A percentile compares a stretch with the other conserved stretches of the same genome.
These are phyloP conservation scores for Linnaemya vulpina DNA, from an alignment of 2,888 invertebrate genomes.

Conservation along the genomic window DNA sequence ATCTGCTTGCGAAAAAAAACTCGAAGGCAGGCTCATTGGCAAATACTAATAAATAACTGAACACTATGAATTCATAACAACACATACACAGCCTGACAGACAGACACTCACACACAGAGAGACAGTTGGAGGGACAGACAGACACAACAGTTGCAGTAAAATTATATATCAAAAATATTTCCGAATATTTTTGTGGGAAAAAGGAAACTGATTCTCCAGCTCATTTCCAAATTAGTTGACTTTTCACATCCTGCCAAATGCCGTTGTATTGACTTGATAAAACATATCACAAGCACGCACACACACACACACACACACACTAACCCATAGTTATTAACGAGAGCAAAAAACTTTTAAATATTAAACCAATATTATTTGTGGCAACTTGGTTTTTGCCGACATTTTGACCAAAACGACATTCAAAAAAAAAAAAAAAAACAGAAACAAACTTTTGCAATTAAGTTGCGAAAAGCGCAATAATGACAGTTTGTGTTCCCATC, in stretches of 20 bases:
- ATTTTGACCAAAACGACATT: constrained; percentile 35
- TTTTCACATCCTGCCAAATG: constrained; percentile 15
- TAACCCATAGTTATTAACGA: background rate
- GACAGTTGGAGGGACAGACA: no score
- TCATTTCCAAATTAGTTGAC: background rate
- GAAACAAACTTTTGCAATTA: constrained; percentile 68
- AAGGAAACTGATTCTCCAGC: background rate
- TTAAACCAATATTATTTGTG: constrained; percentile 72
- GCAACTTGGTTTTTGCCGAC: constrained; percentile 59
- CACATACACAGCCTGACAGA: background rate
- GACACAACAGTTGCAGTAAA: background rate
- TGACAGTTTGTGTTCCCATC: constrained; percentile 54
- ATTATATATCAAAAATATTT: constrained; percentile 24
- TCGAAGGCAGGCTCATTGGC: constrained; percentile 19
- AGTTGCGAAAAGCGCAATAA: constrained; percentile 62
- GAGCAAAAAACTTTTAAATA: constrained; percentile 65
- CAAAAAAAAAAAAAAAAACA: constrained; percentile 15
- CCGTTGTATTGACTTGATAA: constrained; percentile 24
- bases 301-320: background rate
- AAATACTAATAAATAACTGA: constrained; percentile 19
- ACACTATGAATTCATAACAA: background rate
- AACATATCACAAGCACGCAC: constrained; percentile 13
- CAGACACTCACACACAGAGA: background rate
- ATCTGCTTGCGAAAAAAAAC: constrained; percentile 27
- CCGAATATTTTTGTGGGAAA: background rate